A percentile compares a stretch with the other conserved stretches of the same genome.
These are phyloP conservation scores for Adelges cooleyi DNA, from an alignment of 1,140 invertebrate species.

Conservation along the genomic window DNA sequence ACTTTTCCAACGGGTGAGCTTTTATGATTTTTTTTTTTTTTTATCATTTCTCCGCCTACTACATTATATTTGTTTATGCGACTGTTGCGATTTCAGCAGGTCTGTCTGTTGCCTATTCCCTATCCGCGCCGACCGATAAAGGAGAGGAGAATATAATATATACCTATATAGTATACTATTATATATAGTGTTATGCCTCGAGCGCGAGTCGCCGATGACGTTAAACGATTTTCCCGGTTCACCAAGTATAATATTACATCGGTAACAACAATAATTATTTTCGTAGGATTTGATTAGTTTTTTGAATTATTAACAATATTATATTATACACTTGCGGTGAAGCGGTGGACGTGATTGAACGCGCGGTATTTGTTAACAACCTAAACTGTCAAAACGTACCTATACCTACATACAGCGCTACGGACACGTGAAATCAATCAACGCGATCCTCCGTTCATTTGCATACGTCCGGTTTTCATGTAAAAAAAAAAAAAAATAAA, in stretches of 20 bases:
- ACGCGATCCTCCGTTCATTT: not conserved
- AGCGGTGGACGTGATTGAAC: constrained; percentile 18
- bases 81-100: too few relatives aligned
- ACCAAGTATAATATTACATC: too few relatives aligned
- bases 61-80: too few relatives aligned
- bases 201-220: constrained; percentile 1
- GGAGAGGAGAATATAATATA: too few relatives aligned
- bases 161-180: too few relatives aligned
- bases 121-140: too few relatives aligned
- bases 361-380: constrained; percentile 12
- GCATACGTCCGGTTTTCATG: not conserved
- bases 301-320: too few relatives aligned
- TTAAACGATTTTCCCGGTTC: constrained; percentile 6
- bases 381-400: not conserved
- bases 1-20: too few relatives aligned
- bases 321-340: not conserved
- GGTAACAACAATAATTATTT: not conserved
- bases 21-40: too few relatives aligned
- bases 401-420: not conserved
- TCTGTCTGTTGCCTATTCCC: too few relatives aligned
- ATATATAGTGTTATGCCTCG: not conserved
- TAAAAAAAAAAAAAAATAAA: not conserved
- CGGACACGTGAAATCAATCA: constrained; percentile 20
- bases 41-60: too few relatives aligned
- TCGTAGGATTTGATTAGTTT: too few relatives aligned